Base-by-base conservation (phyloP, 2,113 vertebrate species). In the Cyanoramphus novaezelandiae region DNA sequence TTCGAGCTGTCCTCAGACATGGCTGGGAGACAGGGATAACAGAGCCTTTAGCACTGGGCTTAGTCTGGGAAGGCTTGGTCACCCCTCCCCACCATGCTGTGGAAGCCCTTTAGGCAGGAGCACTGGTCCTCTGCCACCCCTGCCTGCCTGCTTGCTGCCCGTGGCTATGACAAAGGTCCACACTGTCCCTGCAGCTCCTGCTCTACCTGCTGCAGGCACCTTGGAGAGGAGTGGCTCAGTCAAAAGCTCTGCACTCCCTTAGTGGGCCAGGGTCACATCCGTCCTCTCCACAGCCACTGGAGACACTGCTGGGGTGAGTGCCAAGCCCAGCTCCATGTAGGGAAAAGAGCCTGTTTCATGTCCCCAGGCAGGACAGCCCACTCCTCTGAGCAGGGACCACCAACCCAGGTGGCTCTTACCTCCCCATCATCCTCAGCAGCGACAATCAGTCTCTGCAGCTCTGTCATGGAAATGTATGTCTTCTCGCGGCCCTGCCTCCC, bases 1-100 rank as follows among this genome's bases (percentile, higher is more conserved):
- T 28, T 46, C 0, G 6, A 11, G 35, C 52, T 31, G n/a, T 8
- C 19, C 1, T 8, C 18, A 24, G 19, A 27, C 4, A 2, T 1
- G 1, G 18, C 35, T 4, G 2, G 41, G 28, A 65, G 33, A 25
- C 16, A 3, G 17, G 28, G 65, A 1, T 2, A 5, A 23, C 44
- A 60, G 10, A 47, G 33, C 29, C 10, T 1, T 6, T 27, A 35
- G 35, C 25, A 35, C 10, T 41, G 50, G 55, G 19, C 8, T 59
- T 35, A 23, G 57, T 59, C 33, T 39, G 35, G 44, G 24, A 18
- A 20, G 35, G 9, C 37, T 43, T 9, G 7, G 6, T 35, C 6
- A 4, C 15, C 55, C 24, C 37, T 21, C 23, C 25, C 44, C 4
- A 1, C 23, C 44, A n/a, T 10, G 35, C 13, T 33, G 35, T 11